Conservation (phyloP, 2,113 vertebrate genomes). For the Cairina moschata region DNA sequence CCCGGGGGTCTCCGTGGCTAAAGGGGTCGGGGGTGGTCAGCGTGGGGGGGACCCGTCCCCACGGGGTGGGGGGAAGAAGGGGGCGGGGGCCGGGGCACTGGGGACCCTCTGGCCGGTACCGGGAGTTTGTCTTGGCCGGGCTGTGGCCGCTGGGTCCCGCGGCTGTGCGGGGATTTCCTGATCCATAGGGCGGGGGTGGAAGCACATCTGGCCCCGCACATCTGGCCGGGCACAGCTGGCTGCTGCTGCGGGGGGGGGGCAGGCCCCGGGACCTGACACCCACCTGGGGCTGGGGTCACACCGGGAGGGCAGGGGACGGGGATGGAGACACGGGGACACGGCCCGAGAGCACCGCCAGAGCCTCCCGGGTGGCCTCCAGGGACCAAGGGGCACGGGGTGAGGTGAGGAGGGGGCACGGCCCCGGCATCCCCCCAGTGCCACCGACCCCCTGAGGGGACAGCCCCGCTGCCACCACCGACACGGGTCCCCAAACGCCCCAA, state of each 20-base stretch:
- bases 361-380: too few relatives aligned
- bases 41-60: too few relatives aligned
- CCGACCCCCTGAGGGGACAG: not conserved
- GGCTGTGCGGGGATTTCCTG: too few relatives aligned
- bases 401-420: not conserved
- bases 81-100: not conserved
- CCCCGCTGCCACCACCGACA: too few relatives aligned
- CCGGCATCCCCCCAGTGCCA: not conserved
- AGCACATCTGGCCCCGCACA: too few relatives aligned
- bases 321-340: too few relatives aligned
- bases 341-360: not conserved
- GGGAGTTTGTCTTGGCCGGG: not conserved
- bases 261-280: not conserved
- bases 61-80: not conserved
- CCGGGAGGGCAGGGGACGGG: accelerated
- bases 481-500: not conserved
- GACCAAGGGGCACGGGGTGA: not conserved
- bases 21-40: too few relatives aligned
- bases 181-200: too few relatives aligned
- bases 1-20: too few relatives aligned
- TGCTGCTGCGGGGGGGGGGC: not conserved
- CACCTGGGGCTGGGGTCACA: not conserved
- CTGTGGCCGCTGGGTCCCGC: not conserved
- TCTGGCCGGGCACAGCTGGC: not conserved
- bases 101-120: not conserved